Evolutionary conservation across 2,797 vertebrate species (phyloP).

Genomic region (Sebastes nivosus): DNA sequence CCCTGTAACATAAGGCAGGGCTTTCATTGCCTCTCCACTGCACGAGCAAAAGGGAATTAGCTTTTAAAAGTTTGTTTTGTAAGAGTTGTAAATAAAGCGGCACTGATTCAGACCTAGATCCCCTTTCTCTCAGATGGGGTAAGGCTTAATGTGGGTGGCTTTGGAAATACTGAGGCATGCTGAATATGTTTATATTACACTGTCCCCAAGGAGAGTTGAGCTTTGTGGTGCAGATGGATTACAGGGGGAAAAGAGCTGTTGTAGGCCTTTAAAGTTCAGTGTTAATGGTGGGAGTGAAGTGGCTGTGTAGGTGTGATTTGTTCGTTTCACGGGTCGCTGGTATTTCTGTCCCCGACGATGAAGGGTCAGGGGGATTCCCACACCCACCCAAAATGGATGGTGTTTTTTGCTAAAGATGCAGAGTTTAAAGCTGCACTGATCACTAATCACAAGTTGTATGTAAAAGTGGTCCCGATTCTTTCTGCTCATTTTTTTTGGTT

Average conservation of each 20-base stretch:
- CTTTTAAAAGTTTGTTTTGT: slow-evolving; percentile 77
- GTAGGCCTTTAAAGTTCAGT: slow-evolving; percentile 72
- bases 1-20: slow-evolving; percentile 67
- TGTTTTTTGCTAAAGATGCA: slow-evolving; percentile 13
- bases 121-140: slow-evolving; percentile 64
- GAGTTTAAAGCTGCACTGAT: slow-evolving; percentile 22
- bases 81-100: slow-evolving; percentile 75
- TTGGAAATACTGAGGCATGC: slow-evolving; percentile 79
- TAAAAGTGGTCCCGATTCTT: not conserved
- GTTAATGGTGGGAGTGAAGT: slow-evolving; percentile 78
- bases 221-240: slow-evolving; percentile 75
- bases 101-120: slow-evolving; percentile 72
- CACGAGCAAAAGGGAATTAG: slow-evolving; percentile 67
- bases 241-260: slow-evolving; percentile 67
- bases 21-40: slow-evolving; percentile 70
- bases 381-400: slow-evolving; percentile 4
- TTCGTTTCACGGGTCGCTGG: slow-evolving; percentile 64
- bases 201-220: slow-evolving; percentile 72
- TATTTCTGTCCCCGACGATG: slow-evolving; percentile 40
- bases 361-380: slow-evolving; percentile 39
- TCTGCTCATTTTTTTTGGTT: not conserved
- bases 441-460: not conserved
- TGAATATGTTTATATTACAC: slow-evolving; percentile 76
- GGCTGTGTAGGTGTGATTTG: slow-evolving; percentile 76
- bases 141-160: slow-evolving; percentile 71